Conservation (phyloP, 2,888 invertebrate species). For the Drosophila longiperda region DNA sequence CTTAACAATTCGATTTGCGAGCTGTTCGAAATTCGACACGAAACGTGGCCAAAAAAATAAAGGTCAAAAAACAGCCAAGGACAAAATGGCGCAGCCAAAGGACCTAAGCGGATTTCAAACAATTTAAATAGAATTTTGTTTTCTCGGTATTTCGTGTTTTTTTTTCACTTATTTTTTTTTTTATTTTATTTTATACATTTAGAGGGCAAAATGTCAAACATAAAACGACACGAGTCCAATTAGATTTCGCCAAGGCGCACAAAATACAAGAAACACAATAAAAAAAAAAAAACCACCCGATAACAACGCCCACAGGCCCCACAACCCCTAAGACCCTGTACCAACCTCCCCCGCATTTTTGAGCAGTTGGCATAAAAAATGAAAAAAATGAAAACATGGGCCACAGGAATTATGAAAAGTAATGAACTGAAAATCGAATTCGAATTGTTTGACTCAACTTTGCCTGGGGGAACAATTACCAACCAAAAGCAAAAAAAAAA, state of each 20-base stretch:
- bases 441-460: constrained; percentile 22
- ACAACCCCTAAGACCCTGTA: neutral
- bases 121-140: constrained; percentile 71
- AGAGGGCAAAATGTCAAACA: constrained; percentile 75
- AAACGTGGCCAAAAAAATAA: constrained; percentile 41
- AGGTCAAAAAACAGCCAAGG: constrained; percentile 1
- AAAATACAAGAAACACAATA: neutral
- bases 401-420: constrained; percentile 70
- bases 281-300: constrained; percentile 17
- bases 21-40: constrained; percentile 59
- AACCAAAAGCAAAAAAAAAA: neutral
- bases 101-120: constrained; percentile 68
- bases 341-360: constrained; percentile 42
- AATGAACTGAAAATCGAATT: constrained; percentile 74
- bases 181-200: constrained; percentile 18
- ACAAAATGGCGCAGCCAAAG: constrained; percentile 32
- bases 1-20: constrained; percentile 67
- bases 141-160: neutral
- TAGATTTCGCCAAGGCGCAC: constrained; percentile 56
- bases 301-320: neutral
- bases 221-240: constrained; percentile 64
- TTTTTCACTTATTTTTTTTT: constrained; percentile 7
- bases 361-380: constrained; percentile 57
- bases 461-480: constrained; percentile 26
- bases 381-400: constrained; percentile 23